Percentiles rank a stretch among this genome's conserved stretches.
These are phyloP conservation scores for Poeciliopsis prolifica DNA, from an alignment of 2,113 vertebrate species.

Conservation along the genomic window DNA sequence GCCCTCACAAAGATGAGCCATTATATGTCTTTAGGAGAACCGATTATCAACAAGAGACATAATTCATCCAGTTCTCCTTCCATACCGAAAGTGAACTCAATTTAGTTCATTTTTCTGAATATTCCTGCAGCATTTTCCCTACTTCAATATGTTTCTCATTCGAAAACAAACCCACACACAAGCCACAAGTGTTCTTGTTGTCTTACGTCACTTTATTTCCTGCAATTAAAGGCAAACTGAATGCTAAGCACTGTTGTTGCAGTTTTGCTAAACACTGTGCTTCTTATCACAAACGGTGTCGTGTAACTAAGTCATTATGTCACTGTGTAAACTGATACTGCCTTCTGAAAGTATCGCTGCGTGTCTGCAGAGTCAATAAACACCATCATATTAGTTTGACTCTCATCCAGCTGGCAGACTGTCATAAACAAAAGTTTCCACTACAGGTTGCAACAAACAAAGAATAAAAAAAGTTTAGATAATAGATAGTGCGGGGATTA, in stretches of 20 bases:
- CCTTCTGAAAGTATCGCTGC: slow-evolving; percentile 54
- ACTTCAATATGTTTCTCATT: slow-evolving; percentile 19
- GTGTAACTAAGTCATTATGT: slow-evolving; percentile 51
- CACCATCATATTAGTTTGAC: slow-evolving; percentile 31
- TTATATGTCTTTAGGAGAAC: not conserved
- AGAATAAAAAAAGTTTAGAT: not conserved
- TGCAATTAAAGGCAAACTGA: not conserved
- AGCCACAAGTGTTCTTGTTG: slow-evolving; percentile 21
- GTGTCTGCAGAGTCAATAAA: slow-evolving; percentile 68
- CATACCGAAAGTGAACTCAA: not conserved
- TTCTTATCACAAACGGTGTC: slow-evolving; percentile 20
- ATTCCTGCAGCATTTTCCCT: slow-evolving; percentile 7
- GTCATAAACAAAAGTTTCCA: slow-evolving; percentile 37
- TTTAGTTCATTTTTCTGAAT: not conserved
- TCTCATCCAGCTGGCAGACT: slow-evolving; percentile 26
- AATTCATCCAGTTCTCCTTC: not conserved
- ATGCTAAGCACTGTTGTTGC: slow-evolving; percentile 23
- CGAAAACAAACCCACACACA: slow-evolving; percentile 10
- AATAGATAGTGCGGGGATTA: not conserved
- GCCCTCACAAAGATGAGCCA: not conserved
- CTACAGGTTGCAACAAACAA: slow-evolving; percentile 27
- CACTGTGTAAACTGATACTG: slow-evolving; percentile 64
- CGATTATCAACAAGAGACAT: not conserved
- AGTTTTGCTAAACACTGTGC: slow-evolving; percentile 15
- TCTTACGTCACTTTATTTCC: slow-evolving; percentile 17